Evolutionary conservation across 2,888 invertebrate genomes (phyloP).

Genomic region (Abrostola triplasia): DNA sequence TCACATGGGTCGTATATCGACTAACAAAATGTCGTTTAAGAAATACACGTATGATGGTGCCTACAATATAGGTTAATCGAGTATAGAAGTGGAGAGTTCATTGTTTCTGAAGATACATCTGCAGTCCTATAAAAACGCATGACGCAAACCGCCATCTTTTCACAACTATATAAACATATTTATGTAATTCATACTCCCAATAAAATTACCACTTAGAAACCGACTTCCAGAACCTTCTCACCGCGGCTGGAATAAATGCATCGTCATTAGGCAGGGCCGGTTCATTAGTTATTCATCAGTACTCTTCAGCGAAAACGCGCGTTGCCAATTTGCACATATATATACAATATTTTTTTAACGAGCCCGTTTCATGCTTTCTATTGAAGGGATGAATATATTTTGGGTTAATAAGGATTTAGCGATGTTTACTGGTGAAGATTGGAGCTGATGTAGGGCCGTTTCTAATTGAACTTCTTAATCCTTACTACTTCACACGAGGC

Average conservation of each 20-base stretch:
- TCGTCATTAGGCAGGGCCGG: constrained; percentile 57
- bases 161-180: not conserved
- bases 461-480: too few species aligned
- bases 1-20: too few species aligned
- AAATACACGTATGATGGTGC: too few species aligned
- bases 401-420: constrained; percentile 7
- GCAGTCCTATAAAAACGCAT: too few species aligned
- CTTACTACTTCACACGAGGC: too few species aligned
- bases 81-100: too few species aligned
- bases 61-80: too few species aligned
- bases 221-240: constrained; percentile 39
- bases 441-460: too few species aligned
- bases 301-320: constrained; percentile 57
- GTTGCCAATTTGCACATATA: constrained; percentile 61
- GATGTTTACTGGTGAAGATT: not conserved
- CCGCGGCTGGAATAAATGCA: constrained; percentile 54
- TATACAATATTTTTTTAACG: constrained; percentile 61
- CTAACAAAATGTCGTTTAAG: too few species aligned
- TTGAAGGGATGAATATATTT: constrained; percentile 29
- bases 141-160: too few species aligned
- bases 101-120: too few species aligned
- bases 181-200: constrained; percentile 19
- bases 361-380: constrained; percentile 52
- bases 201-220: constrained; percentile 42
- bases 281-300: constrained; percentile 71